phyloP scores from a whole-genome alignment of 2,797 vertebrate species.

The Chiloscyllium punctatum region DNA sequence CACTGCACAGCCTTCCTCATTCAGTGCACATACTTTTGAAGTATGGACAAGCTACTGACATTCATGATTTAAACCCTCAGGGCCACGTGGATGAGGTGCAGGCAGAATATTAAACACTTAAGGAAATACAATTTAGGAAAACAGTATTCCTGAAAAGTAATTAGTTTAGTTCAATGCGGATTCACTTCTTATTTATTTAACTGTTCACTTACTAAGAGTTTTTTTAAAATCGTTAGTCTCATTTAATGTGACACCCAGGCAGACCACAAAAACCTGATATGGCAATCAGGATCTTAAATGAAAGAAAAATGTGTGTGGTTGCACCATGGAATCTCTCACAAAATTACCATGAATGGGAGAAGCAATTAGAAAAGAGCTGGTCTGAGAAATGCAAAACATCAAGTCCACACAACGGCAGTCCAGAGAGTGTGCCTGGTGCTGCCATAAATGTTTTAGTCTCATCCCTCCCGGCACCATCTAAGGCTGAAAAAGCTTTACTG shows the following conservation, averaged over 20 bases:
- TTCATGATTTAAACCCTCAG: neutral
- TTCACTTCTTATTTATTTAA: neutral
- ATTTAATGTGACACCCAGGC: neutral
- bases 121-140: neutral
- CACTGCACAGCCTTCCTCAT: neutral
- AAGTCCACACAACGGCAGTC: neutral
- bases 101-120: neutral
- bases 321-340: no score
- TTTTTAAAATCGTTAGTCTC: neutral
- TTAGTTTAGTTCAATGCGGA: neutral
- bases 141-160: neutral
- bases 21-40: neutral
- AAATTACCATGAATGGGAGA: neutral
- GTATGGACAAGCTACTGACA: neutral
- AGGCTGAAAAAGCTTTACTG: neutral
- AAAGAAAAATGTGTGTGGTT: neutral
- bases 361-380: neutral
- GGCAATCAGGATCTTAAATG: neutral
- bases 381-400: neutral
- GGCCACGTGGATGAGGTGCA: neutral
- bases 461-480: neutral
- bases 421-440: neutral
- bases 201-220: neutral
- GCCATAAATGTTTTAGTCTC: neutral
- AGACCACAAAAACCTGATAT: neutral